A percentile compares a stretch with the other conserved stretches of the same genome.
Evolutionary conservation across 2,888 invertebrate species (phyloP).

Genomic region (Mechanitis mazaeus): DNA sequence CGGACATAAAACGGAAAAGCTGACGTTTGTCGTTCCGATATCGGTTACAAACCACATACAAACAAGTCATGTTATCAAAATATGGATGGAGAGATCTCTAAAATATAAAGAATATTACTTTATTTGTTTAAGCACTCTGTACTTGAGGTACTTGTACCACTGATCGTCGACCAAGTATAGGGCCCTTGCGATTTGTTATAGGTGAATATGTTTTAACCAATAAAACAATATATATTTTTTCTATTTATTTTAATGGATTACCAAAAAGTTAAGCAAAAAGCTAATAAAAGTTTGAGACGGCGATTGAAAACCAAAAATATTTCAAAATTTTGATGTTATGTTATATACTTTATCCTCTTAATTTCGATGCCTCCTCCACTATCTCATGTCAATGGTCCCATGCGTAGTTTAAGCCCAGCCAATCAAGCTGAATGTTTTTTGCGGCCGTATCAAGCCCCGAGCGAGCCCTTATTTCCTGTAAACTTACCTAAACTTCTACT

Average conservation of each 20-base stretch:
- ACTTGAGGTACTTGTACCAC: too few species aligned
- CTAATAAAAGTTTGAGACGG: too few species aligned
- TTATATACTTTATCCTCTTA: neutral
- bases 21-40: constrained; percentile 13
- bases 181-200: too few species aligned
- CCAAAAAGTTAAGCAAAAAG: too few species aligned
- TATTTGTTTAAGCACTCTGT: too few species aligned
- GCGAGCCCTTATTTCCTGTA: constrained; percentile 63
- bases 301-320: too few species aligned
- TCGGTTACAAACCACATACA: constrained; percentile 25
- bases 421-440: constrained; percentile 69
- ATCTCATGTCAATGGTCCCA: constrained; percentile 3
- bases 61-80: constrained; percentile 23
- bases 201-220: too few species aligned
- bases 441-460: constrained; percentile 59
- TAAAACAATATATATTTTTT: too few species aligned
- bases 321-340: neutral
- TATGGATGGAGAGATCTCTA: constrained; percentile 12
- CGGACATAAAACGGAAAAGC: constrained; percentile 19
- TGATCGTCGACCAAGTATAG: too few species aligned
- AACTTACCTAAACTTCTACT: constrained; percentile 27
- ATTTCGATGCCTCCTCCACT: constrained; percentile 19
- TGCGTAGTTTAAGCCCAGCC: constrained; percentile 47
- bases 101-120: too few species aligned
- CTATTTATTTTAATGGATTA: too few species aligned